Percentiles rank a stretch among this genome's conserved stretches.
Evolutionary conservation across 2,888 invertebrate species (phyloP).

Genomic region (Caenorhabditis becei): DNA sequence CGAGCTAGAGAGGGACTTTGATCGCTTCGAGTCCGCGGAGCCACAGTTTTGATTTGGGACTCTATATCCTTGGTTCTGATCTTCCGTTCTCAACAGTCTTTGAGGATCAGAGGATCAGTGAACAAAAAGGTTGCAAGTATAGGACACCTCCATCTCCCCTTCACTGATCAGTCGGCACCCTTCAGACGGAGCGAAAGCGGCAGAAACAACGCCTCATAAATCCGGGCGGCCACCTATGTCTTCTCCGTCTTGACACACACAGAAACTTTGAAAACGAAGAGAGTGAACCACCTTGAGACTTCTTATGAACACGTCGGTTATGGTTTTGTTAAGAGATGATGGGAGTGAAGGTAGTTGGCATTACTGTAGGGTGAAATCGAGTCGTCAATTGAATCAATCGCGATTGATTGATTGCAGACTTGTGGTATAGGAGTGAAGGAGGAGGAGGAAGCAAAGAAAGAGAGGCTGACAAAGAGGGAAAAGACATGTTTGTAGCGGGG

Average conservation of each 20-base stretch:
- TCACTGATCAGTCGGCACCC: constrained; percentile 13
- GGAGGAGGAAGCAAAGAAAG: constrained; percentile 21
- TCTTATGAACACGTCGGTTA: constrained; percentile 25
- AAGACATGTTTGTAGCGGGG: constrained; percentile 51
- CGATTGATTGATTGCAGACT: constrained; percentile 56
- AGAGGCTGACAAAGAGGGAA: constrained; percentile 41
- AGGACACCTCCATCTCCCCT: not conserved
- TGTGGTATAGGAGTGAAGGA: not conserved
- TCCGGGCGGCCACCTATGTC: constrained; percentile 31
- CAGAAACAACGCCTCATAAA: constrained; percentile 44
- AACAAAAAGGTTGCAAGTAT: constrained; percentile 11
- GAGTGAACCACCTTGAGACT: constrained; percentile 46
- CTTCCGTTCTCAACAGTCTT: too few relatives aligned
- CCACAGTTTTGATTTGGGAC: too few relatives aligned
- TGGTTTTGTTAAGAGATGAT: constrained; percentile 47
- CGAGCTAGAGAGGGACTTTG: not conserved
- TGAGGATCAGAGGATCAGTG: too few relatives aligned
- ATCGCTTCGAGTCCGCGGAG: too few relatives aligned
- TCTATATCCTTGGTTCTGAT: not conserved
- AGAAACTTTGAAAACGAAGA: constrained; percentile 21
- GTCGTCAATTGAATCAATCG: constrained; percentile 29
- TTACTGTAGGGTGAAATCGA: constrained; percentile 21
- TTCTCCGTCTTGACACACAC: constrained; percentile 15
- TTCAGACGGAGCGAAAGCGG: constrained; percentile 7
- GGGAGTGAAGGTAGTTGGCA: constrained; percentile 1